Evolutionary conservation across 2,113 vertebrate genomes (phyloP).

Genomic region (Antechinus flavipes): DNA sequence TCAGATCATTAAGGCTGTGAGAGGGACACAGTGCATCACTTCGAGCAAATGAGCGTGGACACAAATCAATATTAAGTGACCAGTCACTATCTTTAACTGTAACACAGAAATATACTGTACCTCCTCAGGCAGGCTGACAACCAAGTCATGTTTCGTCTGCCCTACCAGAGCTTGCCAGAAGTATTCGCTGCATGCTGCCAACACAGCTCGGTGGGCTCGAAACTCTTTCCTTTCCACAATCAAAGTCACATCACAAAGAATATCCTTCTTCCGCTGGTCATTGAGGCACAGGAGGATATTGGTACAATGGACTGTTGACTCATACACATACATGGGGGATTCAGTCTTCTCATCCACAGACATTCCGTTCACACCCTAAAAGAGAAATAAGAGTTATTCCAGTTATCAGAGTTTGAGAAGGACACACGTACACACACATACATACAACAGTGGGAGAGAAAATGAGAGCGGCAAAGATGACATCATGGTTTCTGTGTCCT

Average conservation of each 20-base stretch:
- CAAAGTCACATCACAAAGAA: conserved; percentile 99
- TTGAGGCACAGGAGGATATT: conserved; percentile 99
- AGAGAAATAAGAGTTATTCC: conserved; percentile 76
- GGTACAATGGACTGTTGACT: conserved; percentile 99
- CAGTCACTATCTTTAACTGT: not conserved
- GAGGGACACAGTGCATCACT: not conserved
- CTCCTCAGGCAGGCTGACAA: conserved; percentile 97
- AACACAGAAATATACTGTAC: conserved; percentile 83
- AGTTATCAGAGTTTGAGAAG: not conserved
- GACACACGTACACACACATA: not conserved
- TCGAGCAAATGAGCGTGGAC: not conserved
- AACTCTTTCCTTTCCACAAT: conserved; percentile 98
- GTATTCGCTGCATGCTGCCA: conserved; percentile 99
- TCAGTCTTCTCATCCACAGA: conserved; percentile 99
- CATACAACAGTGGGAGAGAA: not conserved
- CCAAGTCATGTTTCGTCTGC: conserved; percentile 95
- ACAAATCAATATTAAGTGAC: not conserved
- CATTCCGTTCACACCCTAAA: conserved; percentile 99
- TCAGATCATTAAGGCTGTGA: not conserved
- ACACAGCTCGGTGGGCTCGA: conserved; percentile 97
- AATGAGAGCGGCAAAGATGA: conserved; percentile 20
- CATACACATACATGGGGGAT: conserved; percentile 99
- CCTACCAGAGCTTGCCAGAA: conserved; percentile 97
- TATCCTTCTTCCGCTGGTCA: conserved; percentile 99
- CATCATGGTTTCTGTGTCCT: conserved; percentile 8